These are phyloP conservation scores for Bacillus rossius DNA, from an alignment of 1,140 invertebrate genomes.

Conservation along the genomic window DNA sequence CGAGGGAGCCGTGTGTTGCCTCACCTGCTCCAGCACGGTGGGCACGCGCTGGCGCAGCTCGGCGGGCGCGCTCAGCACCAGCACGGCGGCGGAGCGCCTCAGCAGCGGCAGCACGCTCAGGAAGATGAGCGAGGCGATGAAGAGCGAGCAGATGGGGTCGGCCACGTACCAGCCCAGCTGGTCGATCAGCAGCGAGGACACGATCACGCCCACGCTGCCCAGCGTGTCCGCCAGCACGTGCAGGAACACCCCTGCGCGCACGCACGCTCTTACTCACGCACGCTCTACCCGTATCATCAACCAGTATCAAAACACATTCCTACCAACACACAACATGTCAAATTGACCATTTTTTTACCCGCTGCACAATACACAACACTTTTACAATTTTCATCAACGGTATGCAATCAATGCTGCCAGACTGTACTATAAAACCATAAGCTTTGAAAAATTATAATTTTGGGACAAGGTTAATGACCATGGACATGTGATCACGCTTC, in stretches of 20 bases:
- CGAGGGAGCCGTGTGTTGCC: too few species aligned
- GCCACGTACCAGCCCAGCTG: slow-evolving; percentile 54
- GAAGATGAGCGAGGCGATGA: slow-evolving; percentile 53
- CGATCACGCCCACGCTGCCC: slow-evolving; percentile 57
- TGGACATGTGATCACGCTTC: too few species aligned
- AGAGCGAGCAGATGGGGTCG: slow-evolving; percentile 58
- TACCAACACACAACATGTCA: slow-evolving; percentile 32
- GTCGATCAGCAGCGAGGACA: slow-evolving; percentile 55
- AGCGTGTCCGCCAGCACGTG: slow-evolving; percentile 58
- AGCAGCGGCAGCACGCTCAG: slow-evolving; percentile 51
- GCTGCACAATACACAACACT: too few species aligned
- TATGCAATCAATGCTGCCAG: too few species aligned
- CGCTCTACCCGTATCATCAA: slow-evolving; percentile 1
- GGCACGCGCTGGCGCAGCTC: slow-evolving; percentile 30
- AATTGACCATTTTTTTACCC: slow-evolving; percentile 48
- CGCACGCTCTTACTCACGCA: slow-evolving; percentile 24
- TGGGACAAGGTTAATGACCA: too few species aligned
- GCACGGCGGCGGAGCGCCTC: slow-evolving; percentile 45
- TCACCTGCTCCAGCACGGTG: slow-evolving; percentile 35
- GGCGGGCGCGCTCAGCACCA: slow-evolving; percentile 36
- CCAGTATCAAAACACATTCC: slow-evolving; percentile 2
- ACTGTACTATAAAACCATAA: too few species aligned
- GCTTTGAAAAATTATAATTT: too few species aligned
- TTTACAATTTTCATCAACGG: too few species aligned
- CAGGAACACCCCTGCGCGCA: slow-evolving; percentile 51